Percentiles rank a stretch among this genome's conserved stretches.
These are phyloP conservation scores for Cantharis nigra DNA, from an alignment of 2,888 invertebrate species.

Conservation along the genomic window DNA sequence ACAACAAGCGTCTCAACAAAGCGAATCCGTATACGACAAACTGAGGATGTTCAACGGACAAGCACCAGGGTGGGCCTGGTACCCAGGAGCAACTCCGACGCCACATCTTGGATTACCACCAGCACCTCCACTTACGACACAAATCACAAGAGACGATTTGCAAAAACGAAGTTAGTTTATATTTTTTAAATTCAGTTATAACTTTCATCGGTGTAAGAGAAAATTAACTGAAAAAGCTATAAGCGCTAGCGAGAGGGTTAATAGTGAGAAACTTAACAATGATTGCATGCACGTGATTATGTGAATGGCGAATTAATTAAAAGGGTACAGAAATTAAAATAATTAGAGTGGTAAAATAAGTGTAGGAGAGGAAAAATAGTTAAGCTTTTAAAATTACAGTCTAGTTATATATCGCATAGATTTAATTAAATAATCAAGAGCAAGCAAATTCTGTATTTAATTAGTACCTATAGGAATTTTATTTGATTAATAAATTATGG, in stretches of 20 bases:
- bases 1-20: constrained; percentile 81
- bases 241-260: not conserved
- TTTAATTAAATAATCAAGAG: constrained; percentile 16
- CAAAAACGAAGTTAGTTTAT: constrained; percentile 72
- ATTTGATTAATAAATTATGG: constrained; percentile 23
- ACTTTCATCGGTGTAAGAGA: not conserved
- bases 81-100: constrained; percentile 75
- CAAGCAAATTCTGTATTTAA: constrained; percentile 15
- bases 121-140: constrained; percentile 59
- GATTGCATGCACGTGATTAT: not conserved
- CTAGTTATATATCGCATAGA: constrained; percentile 3
- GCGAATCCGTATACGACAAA: constrained; percentile 93
- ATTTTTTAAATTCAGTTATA: not conserved
- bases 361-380: not conserved
- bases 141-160: constrained; percentile 68
- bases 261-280: not conserved
- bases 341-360: not conserved
- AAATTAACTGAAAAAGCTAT: not conserved
- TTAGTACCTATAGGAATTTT: constrained; percentile 19
- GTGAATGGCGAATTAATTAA: not conserved
- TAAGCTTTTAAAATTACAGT: not conserved
- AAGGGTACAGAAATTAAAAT: not conserved
- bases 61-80: constrained; percentile 86
- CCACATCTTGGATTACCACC: constrained; percentile 68
- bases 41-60: constrained; percentile 94